Conservation (phyloP, 2,797 vertebrate genomes). For the Thalassophryne amazonica region DNA sequence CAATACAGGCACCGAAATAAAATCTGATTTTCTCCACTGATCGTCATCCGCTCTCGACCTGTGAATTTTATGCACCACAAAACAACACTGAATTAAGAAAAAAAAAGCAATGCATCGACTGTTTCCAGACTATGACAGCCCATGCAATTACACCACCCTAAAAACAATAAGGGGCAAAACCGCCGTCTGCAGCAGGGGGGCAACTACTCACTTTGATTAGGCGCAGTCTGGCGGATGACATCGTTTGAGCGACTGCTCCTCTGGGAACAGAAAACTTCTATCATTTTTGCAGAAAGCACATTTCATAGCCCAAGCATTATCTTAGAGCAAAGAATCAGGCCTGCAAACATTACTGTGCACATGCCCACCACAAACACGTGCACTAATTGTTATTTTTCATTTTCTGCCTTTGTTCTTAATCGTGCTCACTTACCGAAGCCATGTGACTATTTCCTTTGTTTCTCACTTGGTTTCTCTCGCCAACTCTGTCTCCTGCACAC, state of each 20-base stretch:
- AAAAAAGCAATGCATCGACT: slow-evolving; percentile 15
- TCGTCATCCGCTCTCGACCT: slow-evolving; percentile 6
- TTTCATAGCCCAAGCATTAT: slow-evolving; percentile 15
- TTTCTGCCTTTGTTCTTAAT: too few relatives aligned
- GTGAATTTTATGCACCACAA: slow-evolving; percentile 22
- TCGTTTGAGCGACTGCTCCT: slow-evolving; percentile 34
- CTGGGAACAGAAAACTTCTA: slow-evolving; percentile 26
- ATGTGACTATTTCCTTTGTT: neutral
- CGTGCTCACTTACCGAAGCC: too few relatives aligned
- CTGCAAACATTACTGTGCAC: neutral
- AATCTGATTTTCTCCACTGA: slow-evolving; percentile 34
- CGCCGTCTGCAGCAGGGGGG: slow-evolving; percentile 32
- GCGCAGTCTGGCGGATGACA: slow-evolving; percentile 34
- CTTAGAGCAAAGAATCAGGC: slow-evolving; percentile 6
- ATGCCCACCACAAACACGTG: neutral
- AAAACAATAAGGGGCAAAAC: slow-evolving; percentile 52
- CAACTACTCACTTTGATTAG: slow-evolving; percentile 59
- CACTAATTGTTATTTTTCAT: neutral
- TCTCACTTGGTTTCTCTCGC: neutral
- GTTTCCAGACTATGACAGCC: slow-evolving; percentile 20
- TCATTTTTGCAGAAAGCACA: slow-evolving; percentile 27
- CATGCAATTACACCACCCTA: slow-evolving; percentile 46
- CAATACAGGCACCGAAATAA: slow-evolving; percentile 34
- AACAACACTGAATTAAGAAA: slow-evolving; percentile 22
- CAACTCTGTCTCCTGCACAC: neutral